These are phyloP conservation scores for Clupea harengus DNA, from an alignment of 2,113 vertebrate species.

Conservation along the genomic window DNA sequence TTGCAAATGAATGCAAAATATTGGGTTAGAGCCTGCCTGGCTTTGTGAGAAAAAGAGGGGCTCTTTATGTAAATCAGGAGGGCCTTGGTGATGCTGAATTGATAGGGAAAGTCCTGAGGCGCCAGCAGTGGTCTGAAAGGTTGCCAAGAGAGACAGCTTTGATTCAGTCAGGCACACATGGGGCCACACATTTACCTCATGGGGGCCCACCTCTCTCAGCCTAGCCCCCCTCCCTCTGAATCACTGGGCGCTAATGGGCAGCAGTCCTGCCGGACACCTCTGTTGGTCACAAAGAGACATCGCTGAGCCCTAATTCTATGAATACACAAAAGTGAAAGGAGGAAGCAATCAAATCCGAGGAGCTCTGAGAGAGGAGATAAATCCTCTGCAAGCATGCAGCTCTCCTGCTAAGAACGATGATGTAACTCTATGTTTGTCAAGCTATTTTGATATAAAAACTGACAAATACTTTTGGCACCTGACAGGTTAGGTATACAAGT, in stretches of 20 bases:
- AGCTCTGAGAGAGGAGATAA: not conserved
- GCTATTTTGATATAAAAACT: not conserved
- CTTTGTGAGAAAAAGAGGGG: slow-evolving; percentile 33
- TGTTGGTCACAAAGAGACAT: slow-evolving; percentile 35
- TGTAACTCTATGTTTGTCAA: not conserved
- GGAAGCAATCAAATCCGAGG: slow-evolving; percentile 36
- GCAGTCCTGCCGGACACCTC: slow-evolving; percentile 29
- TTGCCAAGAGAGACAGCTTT: slow-evolving; percentile 52
- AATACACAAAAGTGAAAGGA: slow-evolving; percentile 21
- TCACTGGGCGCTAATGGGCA: slow-evolving; percentile 26
- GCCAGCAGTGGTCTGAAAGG: slow-evolving; percentile 50
- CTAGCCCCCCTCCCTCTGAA: slow-evolving; percentile 34
- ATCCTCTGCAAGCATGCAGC: not conserved
- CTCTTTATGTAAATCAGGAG: slow-evolving; percentile 39
- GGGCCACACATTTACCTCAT: slow-evolving; percentile 36
- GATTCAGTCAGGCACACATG: slow-evolving; percentile 34
- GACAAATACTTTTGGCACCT: not conserved
- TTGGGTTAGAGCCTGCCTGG: slow-evolving; percentile 26
- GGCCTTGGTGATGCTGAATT: slow-evolving; percentile 48
- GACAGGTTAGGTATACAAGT: not conserved
- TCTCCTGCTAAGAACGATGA: not conserved
- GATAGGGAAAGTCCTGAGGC: slow-evolving; percentile 44
- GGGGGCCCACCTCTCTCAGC: slow-evolving; percentile 27
- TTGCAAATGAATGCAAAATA: not conserved
- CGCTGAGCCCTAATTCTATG: slow-evolving; percentile 40